These are phyloP conservation scores for Siphlonurus alternatus DNA, from an alignment of 2,888 invertebrate species.

Conservation along the genomic window DNA sequence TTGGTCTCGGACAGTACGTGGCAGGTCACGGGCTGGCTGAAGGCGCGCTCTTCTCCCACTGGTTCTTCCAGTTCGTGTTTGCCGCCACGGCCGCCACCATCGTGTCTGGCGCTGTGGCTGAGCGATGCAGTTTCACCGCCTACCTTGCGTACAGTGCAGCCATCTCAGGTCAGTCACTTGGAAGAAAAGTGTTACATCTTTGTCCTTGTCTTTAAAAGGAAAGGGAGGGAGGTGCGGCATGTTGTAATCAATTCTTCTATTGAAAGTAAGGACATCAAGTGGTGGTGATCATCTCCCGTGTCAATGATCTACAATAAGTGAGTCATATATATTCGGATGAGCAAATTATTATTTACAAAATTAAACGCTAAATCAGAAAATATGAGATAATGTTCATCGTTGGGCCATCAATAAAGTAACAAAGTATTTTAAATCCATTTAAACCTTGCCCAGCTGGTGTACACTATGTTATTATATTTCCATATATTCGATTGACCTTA, in stretches of 20 bases:
- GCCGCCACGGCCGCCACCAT: constrained; percentile 38
- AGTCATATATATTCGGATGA: neutral
- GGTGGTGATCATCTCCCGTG: too few species aligned
- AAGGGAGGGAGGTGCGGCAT: too few species aligned
- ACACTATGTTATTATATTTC: too few species aligned
- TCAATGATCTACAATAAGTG: neutral
- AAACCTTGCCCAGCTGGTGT: too few species aligned
- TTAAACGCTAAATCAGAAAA: neutral
- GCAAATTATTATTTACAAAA: neutral
- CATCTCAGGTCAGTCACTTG: constrained; percentile 30
- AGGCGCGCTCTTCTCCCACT: constrained; percentile 14
- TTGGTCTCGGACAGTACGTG: constrained; percentile 18
- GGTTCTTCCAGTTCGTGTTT: constrained; percentile 37
- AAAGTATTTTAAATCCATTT: too few species aligned
- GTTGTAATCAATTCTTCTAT: too few species aligned
- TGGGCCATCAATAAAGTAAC: too few species aligned
- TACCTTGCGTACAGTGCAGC: constrained; percentile 33
- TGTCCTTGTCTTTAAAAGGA: too few species aligned
- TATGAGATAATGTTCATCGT: too few species aligned
- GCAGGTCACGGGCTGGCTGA: constrained; percentile 14
- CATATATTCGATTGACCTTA: too few species aligned
- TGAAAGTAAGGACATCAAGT: too few species aligned
- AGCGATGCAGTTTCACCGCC: constrained; percentile 33
- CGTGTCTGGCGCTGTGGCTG: constrained; percentile 35
- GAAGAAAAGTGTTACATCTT: too few species aligned